Percentiles rank a stretch among this genome's conserved stretches.
These are phyloP conservation scores for Lineus longissimus DNA, from an alignment of 1,140 invertebrate species.

Conservation along the genomic window DNA sequence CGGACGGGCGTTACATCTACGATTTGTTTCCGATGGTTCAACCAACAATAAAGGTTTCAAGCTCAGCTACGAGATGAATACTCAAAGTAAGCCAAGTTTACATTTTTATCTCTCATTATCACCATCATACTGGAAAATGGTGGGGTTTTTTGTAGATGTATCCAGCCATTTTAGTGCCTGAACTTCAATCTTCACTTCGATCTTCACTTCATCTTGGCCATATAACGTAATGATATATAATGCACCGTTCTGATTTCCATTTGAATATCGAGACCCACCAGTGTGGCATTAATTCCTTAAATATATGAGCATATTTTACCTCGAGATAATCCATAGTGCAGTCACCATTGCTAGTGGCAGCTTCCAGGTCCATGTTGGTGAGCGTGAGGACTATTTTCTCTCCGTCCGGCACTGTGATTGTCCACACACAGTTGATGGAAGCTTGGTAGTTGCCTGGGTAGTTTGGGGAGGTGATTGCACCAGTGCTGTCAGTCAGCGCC, in stretches of 20 bases:
- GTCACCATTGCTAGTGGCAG: slow-evolving; percentile 28
- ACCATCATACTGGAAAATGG: too few relatives aligned
- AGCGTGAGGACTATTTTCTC: slow-evolving; percentile 70
- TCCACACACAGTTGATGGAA: slow-evolving; percentile 49
- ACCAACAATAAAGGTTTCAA: slow-evolving; percentile 86
- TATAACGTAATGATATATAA: too few relatives aligned
- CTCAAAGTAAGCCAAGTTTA: too few relatives aligned
- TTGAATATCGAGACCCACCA: too few relatives aligned
- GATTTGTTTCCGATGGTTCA: slow-evolving; percentile 89
- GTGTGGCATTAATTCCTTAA: too few relatives aligned
- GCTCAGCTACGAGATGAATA: slow-evolving; percentile 70
- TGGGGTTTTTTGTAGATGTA: too few relatives aligned
- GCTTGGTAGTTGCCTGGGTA: slow-evolving; percentile 38
- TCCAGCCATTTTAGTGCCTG: too few relatives aligned
- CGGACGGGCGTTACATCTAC: slow-evolving; percentile 86
- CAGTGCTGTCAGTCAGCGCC: slow-evolving; percentile 42
- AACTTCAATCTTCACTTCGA: too few relatives aligned
- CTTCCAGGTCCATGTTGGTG: slow-evolving; percentile 57
- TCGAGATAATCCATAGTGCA: slow-evolving; percentile 50
- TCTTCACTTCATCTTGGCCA: too few relatives aligned
- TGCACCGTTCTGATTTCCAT: too few relatives aligned
- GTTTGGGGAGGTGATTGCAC: slow-evolving; percentile 38
- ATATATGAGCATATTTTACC: slow-evolving; percentile 31
- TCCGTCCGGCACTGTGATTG: slow-evolving; percentile 41
- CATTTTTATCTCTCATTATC: too few relatives aligned